A percentile compares a stretch with the other conserved stretches of the same genome.
Conservation (phyloP, 2,113 vertebrate genomes). For the Ophthalmotilapia sp. region DNA sequence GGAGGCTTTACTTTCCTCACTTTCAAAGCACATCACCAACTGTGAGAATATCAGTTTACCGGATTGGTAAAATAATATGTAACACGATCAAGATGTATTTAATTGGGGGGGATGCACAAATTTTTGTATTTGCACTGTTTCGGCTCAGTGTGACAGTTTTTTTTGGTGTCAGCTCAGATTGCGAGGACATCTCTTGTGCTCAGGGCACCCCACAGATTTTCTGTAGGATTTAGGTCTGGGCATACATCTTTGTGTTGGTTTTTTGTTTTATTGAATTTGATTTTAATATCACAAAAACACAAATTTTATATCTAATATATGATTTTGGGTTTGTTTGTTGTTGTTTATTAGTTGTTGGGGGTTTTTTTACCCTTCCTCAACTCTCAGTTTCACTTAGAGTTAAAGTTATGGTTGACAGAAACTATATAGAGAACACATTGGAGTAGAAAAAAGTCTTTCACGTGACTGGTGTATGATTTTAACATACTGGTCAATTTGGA, state of each 20-base stretch:
- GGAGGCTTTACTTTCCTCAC: not conserved
- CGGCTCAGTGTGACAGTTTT: not conserved
- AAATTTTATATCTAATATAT: not conserved
- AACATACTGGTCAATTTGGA: not conserved
- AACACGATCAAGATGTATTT: not conserved
- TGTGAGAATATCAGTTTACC: not conserved
- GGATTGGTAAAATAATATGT: not conserved
- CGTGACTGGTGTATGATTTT: not conserved
- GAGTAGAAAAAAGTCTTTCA: not conserved
- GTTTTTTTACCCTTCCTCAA: not conserved
- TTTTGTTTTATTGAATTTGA: not conserved
- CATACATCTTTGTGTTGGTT: not conserved
- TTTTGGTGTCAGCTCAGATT: not conserved
- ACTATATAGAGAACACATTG: not conserved
- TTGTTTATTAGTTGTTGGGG: not conserved
- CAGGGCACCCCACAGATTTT: not conserved
- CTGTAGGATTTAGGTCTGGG: not conserved
- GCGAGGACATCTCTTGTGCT: not conserved
- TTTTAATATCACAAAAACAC: not conserved
- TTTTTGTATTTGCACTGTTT: not conserved
- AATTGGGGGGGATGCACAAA: no score
- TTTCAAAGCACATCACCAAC: not conserved
- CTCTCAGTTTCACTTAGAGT: not conserved
- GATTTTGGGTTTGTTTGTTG: not conserved
- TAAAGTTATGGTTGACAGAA: not conserved